Evolutionary conservation across 2,888 invertebrate species (phyloP).

Genomic region (Ichneumoninae sp.): DNA sequence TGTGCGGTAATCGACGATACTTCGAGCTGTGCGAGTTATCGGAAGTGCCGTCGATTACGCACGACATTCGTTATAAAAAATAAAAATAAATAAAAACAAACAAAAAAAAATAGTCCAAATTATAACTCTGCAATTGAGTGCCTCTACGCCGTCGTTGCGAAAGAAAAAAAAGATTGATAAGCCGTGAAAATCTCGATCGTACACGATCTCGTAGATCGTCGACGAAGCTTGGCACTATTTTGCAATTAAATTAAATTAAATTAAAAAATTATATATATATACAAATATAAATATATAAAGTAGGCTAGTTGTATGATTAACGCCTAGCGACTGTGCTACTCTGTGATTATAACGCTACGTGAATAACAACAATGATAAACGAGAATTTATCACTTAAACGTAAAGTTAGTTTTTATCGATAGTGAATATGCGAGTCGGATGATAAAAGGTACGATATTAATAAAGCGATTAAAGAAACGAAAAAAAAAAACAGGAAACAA

Average conservation of each 20-base stretch:
- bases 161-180: slow-evolving; percentile 21
- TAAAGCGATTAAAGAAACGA: not conserved
- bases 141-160: slow-evolving; percentile 73
- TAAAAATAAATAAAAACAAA: not conserved
- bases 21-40: not conserved
- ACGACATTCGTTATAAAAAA: slow-evolving; percentile 35
- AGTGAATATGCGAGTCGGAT: slow-evolving; percentile 27
- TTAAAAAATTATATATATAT: slow-evolving; percentile 32
- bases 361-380: slow-evolving; percentile 52
- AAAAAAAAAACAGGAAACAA: slow-evolving; percentile 9
- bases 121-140: slow-evolving; percentile 77
- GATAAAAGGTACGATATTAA: slow-evolving; percentile 18
- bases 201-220: slow-evolving; percentile 24
- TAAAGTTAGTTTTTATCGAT: slow-evolving; percentile 8
- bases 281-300: slow-evolving; percentile 44
- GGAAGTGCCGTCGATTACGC: slow-evolving; percentile 21
- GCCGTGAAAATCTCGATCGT: slow-evolving; percentile 5
- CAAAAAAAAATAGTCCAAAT: slow-evolving; percentile 66
- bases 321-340: slow-evolving; percentile 75
- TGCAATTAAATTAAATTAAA: slow-evolving; percentile 44
- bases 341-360: slow-evolving; percentile 74
- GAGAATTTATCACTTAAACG: slow-evolving; percentile 53
- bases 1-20: slow-evolving; percentile 19
- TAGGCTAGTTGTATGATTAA: slow-evolving; percentile 66
- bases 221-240: slow-evolving; percentile 66